Evolutionary conservation across 2,888 invertebrate genomes (phyloP), one percentile per base, ranked within the genome.

Genomic region (Camptogramma bilineatum): DNA sequence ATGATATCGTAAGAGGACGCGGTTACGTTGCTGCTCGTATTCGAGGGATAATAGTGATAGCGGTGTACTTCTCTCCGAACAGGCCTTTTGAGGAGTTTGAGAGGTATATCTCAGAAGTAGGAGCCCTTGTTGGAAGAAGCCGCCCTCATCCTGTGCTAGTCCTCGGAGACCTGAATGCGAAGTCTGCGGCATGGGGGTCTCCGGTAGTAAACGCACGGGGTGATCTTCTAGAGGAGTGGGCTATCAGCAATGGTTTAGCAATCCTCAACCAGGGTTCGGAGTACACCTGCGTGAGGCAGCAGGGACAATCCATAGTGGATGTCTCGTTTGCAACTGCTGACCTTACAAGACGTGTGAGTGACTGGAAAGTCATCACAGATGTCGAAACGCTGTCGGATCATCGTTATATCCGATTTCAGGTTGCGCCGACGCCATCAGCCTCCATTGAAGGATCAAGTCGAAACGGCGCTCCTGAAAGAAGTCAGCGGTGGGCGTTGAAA

Each of bases 311-410:
- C 0, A 28, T 54, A 0, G 44, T 54, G 10, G 54, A 54, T 7
- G 4, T 54, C 1, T 19, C 54, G 0, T 24, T 21, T 5, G 24
- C 4, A 24, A 17, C 10, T 44, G 55, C 54, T 8, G 2, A n/a
- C 10, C n/a, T 24, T 18, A 17, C 17, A 4, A n/a, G 19, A 10
- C 42, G n/a, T 0, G 28, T 54, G 1, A 10, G n/a, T 1, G 28
- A 24, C n/a, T n/a, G n/a, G n/a, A n/a, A n/a, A n/a, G n/a, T n/a
- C n/a, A n/a, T n/a, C n/a, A n/a, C n/a, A n/a, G 52, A 51, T 8
- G 51, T 28, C 1, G 51, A 51, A 9, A 51, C 51, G 2, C 9
- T 51, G 51, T 51, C 31, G 51, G 51, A 51, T 9, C 50, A 51
- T 3, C n/a, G 16, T 9, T 51, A 51, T 17, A 51, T 51, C 7